phyloP scores from a whole-genome alignment of 2,797 vertebrate genomes.

The Oreochromis mossambicus region DNA sequence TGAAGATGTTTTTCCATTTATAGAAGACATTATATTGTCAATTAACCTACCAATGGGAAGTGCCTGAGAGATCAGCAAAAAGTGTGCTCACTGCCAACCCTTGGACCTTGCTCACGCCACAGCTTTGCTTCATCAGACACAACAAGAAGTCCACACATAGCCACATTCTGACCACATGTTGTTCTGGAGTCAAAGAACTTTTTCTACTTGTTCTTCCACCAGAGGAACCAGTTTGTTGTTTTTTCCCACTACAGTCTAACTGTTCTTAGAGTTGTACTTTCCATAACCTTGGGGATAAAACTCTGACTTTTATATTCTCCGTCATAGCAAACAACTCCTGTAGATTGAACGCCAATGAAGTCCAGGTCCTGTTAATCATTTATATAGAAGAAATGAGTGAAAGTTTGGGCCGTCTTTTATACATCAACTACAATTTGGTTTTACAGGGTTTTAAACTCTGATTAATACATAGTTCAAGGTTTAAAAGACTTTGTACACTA shows the following conservation, averaged over 20 bases:
- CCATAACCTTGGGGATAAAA: background rate
- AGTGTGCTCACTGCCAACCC: background rate
- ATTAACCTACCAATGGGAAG: background rate
- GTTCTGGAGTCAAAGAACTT: background rate
- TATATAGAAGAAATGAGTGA: background rate
- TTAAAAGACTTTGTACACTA: background rate
- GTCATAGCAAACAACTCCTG: background rate
- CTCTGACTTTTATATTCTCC: background rate
- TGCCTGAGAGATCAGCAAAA: background rate
- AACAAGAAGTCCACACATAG: background rate
- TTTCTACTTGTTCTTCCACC: background rate
- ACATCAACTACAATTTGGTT: background rate
- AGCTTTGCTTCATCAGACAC: background rate
- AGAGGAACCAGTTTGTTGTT: background rate
- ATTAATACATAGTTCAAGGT: background rate
- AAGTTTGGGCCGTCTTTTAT: background rate
- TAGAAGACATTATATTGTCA: background rate
- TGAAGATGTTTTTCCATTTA: background rate
- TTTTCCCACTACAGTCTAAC: background rate
- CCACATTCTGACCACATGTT: background rate
- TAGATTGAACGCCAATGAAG: background rate
- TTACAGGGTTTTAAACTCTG: background rate
- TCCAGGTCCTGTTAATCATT: background rate
- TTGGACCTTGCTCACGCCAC: background rate
- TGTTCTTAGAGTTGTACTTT: background rate